A percentile compares a stretch with the other conserved stretches of the same genome.
phyloP scores from a whole-genome alignment of 2,113 vertebrate species.

The Hystrix cristata region DNA sequence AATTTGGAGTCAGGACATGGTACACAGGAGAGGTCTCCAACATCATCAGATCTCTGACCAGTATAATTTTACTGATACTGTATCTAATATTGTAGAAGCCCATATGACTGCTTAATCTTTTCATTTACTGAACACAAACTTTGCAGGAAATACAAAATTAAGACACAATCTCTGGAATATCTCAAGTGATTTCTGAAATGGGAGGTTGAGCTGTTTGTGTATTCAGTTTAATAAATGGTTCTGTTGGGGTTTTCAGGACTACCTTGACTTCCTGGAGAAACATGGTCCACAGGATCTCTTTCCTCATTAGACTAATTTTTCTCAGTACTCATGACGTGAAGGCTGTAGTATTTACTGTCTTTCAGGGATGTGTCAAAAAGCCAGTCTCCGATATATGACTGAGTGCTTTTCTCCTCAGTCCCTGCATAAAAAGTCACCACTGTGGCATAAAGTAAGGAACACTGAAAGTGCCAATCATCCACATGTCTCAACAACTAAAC shows the following conservation, averaged over 20 bases:
- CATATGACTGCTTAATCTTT: slow-evolving; percentile 22
- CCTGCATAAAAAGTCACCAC: background rate
- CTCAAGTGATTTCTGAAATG: slow-evolving; percentile 67
- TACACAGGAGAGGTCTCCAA: background rate
- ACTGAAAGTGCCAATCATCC: slow-evolving; percentile 79
- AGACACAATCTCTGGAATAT: slow-evolving; percentile 56
- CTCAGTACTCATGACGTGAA: background rate
- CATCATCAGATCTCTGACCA: background rate
- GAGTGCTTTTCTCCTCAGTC: background rate
- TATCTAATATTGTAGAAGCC: slow-evolving; percentile 21
- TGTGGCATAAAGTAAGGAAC: slow-evolving; percentile 37
- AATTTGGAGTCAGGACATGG: background rate
- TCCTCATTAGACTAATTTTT: background rate
- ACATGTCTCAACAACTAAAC: slow-evolving; percentile 84
- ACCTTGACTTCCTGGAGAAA: background rate
- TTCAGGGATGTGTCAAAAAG: background rate
- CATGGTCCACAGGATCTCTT: background rate
- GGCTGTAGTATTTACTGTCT: background rate
- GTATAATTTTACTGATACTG: background rate
- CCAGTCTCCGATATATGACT: background rate
- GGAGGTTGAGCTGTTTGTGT: slow-evolving; percentile 52
- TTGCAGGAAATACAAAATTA: slow-evolving; percentile 23
- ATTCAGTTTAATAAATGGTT: slow-evolving; percentile 47
- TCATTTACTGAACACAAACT: slow-evolving; percentile 55
- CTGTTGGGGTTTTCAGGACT: background rate